Conservation (phyloP, 1,140 invertebrate species). For the Condylostylus longicornis region DNA sequence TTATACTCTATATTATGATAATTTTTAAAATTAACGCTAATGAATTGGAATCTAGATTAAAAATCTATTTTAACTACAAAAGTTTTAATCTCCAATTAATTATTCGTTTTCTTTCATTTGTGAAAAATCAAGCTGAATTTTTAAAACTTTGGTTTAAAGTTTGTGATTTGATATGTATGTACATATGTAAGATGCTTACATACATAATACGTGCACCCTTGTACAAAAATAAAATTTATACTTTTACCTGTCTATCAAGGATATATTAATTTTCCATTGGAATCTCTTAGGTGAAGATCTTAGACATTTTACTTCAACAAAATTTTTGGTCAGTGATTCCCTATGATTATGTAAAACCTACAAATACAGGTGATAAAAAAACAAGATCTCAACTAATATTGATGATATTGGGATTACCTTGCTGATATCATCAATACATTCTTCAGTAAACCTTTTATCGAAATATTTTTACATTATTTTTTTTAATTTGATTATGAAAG, state of each 20-base stretch:
- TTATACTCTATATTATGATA: too few species aligned
- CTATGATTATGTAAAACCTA: conserved; percentile 25
- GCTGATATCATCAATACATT: conserved; percentile 23
- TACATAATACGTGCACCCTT: background rate
- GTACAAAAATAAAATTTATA: background rate
- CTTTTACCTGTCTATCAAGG: conserved; percentile 16
- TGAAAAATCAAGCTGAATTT: too few species aligned
- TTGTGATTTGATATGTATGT: too few species aligned
- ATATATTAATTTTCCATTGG: conserved; percentile 30
- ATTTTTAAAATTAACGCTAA: too few species aligned
- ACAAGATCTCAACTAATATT: too few species aligned
- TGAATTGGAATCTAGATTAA: too few species aligned
- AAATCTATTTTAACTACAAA: too few species aligned
- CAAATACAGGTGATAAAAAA: too few species aligned
- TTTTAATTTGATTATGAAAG: background rate
- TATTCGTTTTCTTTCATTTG: too few species aligned
- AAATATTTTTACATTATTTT: background rate
- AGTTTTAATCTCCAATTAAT: too few species aligned
- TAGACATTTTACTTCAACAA: conserved; percentile 22
- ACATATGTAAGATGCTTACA: conserved; percentile 2
- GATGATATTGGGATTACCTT: too few species aligned
- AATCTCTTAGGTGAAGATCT: conserved; percentile 23
- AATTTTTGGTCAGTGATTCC: conserved; percentile 24
- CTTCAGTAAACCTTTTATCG: conserved; percentile 18
- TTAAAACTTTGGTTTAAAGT: too few species aligned